phyloP scores from a whole-genome alignment of 30 jellyfish, hydroid and myxozoan genomes.

The Morbakka virulenta region DNA sequence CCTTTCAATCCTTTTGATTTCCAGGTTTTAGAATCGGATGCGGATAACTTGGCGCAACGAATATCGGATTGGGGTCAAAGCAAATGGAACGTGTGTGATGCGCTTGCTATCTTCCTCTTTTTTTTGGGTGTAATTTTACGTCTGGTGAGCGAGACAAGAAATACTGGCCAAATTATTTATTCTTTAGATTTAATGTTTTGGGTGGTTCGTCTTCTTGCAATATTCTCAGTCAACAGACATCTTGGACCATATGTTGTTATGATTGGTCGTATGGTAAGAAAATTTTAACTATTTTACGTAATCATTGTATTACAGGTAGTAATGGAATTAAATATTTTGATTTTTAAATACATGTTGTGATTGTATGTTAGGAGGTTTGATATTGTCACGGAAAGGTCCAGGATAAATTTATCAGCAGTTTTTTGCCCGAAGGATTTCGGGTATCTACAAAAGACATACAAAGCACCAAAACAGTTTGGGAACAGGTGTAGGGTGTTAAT shows the following conservation, averaged over 20 bases:
- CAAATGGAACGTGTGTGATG: constrained; percentile 87
- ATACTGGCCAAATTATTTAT: constrained; percentile 65
- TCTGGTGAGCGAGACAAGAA: constrained; percentile 15
- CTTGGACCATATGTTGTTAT: constrained; percentile 97
- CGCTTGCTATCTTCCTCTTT: constrained; percentile 63
- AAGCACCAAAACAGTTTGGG: too few relatives aligned
- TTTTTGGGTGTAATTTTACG: constrained; percentile 74
- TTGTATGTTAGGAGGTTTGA: too few relatives aligned
- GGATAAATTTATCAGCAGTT: too few relatives aligned
- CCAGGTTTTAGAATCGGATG: constrained; percentile 66
- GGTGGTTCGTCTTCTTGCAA: constrained; percentile 79
- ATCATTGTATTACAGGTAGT: too few relatives aligned
- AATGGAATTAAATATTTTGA: too few relatives aligned
- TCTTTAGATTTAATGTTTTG: constrained; percentile 85
- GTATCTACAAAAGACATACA: too few relatives aligned
- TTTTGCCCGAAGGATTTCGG: too few relatives aligned
- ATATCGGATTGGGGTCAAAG: constrained; percentile 60
- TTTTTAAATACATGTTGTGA: too few relatives aligned
- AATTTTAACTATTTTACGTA: neutral
- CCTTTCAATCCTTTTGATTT: neutral
- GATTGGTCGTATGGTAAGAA: constrained; percentile 88
- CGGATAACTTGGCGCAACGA: constrained; percentile 37
- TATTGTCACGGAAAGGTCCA: too few relatives aligned
- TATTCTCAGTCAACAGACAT: constrained; percentile 71
- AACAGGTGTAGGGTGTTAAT: too few relatives aligned